Evolutionary conservation across 2,113 vertebrate species (phyloP).

Genomic region (Machaerirhynchus nigripectus): DNA sequence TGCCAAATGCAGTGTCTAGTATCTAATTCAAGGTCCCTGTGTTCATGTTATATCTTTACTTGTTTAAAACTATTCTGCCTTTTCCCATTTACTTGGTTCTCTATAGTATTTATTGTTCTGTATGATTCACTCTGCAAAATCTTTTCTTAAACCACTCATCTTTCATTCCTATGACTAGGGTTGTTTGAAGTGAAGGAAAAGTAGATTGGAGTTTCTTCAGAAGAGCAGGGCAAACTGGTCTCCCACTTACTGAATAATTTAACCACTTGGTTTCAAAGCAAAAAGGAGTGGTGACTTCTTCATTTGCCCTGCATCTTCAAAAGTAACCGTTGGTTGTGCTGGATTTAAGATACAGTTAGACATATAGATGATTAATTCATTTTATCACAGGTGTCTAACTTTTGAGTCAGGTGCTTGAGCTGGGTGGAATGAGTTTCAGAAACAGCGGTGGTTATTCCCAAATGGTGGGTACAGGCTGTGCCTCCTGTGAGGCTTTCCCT

Average conservation of each 20-base stretch:
- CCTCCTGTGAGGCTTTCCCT: background rate
- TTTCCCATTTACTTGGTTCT: background rate
- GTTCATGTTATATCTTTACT: background rate
- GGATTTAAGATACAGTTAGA: background rate
- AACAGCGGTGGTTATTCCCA: accelerated
- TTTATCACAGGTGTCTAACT: background rate
- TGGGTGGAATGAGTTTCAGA: background rate
- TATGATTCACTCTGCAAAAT: background rate
- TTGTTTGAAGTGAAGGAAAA: background rate
- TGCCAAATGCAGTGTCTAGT: background rate
- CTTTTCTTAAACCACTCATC: background rate
- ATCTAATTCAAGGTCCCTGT: background rate
- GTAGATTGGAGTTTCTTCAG: background rate
- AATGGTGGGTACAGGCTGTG: background rate
- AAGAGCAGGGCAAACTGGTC: background rate
- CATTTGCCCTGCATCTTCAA: background rate
- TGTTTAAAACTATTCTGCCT: background rate
- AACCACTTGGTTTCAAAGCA: background rate
- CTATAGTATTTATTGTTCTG: background rate
- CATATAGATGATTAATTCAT: background rate
- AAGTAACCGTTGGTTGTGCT: background rate
- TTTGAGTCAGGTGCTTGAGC: background rate
- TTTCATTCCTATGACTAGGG: background rate
- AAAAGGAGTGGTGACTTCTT: background rate
- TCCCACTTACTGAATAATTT: background rate